phyloP scores from a whole-genome alignment of 2,113 vertebrate genomes.

The Stigmatopora argus region DNA sequence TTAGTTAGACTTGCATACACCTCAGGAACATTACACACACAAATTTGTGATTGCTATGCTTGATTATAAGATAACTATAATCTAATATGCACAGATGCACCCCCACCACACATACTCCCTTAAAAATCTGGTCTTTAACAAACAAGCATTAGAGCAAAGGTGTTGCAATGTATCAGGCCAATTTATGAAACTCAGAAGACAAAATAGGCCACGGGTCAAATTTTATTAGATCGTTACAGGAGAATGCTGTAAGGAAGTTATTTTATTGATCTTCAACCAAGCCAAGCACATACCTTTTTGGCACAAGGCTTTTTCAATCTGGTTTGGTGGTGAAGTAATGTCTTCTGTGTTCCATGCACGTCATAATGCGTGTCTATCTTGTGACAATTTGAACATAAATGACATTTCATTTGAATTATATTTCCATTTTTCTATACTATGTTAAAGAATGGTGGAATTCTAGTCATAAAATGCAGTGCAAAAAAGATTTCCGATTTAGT shows the following conservation, averaged over 20 bases:
- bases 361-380: background rate
- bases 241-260: background rate
- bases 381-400: background rate
- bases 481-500: slow-evolving; percentile 22
- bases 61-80: slow-evolving; percentile 25
- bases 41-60: slow-evolving; percentile 30
- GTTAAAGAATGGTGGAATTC: slow-evolving; percentile 5
- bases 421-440: background rate
- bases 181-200: background rate
- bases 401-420: too few relatives aligned
- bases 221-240: background rate
- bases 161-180: slow-evolving; percentile 29
- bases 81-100: too few relatives aligned
- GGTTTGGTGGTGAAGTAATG: too few relatives aligned
- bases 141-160: slow-evolving; percentile 15
- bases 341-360: too few relatives aligned
- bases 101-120: background rate
- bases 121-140: slow-evolving; percentile 32
- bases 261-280: background rate
- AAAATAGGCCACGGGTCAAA: background rate
- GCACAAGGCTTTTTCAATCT: background rate
- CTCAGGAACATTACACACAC: slow-evolving; percentile 46
- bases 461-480: slow-evolving; percentile 20
- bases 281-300: background rate
- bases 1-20: slow-evolving; percentile 55